Percentiles rank a stretch among this genome's conserved stretches.
Evolutionary conservation across 2,888 invertebrate species (phyloP).

Genomic region (Pterostichus madidus): DNA sequence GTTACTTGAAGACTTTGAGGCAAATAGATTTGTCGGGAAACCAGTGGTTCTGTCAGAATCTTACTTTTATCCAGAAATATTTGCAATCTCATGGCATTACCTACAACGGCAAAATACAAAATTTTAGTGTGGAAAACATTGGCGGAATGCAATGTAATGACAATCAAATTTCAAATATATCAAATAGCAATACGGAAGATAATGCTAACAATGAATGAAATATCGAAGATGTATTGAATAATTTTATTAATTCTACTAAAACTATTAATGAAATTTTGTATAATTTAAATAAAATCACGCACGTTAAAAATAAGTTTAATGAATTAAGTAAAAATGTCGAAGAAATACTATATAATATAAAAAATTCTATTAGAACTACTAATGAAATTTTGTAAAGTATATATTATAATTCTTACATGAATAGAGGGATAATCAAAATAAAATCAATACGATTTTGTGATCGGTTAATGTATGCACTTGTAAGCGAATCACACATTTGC

Average conservation of each 20-base stretch:
- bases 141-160: neutral
- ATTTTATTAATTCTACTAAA: too few species aligned
- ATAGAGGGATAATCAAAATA: neutral
- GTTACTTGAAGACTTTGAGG: neutral
- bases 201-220: too few species aligned
- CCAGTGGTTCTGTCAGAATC: conserved; percentile 1
- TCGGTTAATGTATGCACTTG: too few species aligned
- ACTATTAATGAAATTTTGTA: too few species aligned
- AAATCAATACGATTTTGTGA: too few species aligned
- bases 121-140: neutral
- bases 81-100: neutral
- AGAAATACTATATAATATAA: too few species aligned
- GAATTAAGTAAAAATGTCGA: too few species aligned
- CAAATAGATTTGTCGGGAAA: conserved; percentile 4
- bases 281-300: too few species aligned
- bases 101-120: neutral
- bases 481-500: too few species aligned
- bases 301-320: too few species aligned
- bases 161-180: neutral
- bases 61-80: neutral
- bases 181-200: too few species aligned
- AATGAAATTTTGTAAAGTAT: neutral
- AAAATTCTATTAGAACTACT: neutral
- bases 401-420: neutral
- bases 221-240: too few species aligned